Conservation (phyloP, 2,888 invertebrate species). For the Limnephilus marmoratus region DNA sequence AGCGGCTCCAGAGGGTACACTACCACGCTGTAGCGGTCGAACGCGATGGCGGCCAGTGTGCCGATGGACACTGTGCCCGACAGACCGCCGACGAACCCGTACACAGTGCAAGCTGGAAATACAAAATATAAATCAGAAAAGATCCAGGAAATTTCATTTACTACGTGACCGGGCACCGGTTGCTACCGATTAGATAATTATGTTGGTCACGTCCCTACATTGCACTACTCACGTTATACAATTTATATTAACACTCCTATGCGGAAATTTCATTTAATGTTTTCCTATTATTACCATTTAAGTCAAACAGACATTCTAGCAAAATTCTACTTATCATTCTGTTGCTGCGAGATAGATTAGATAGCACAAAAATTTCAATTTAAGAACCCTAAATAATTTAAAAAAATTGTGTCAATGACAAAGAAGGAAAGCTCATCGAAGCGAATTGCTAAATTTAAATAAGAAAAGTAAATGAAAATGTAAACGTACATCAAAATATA, state of each 20-base stretch:
- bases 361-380: no score
- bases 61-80: slow-evolving; percentile 90
- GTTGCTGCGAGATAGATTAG: no score
- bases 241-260: background rate
- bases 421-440: no score
- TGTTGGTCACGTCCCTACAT: background rate
- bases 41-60: slow-evolving; percentile 86
- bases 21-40: slow-evolving; percentile 90
- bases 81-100: slow-evolving; percentile 88
- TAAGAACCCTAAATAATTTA: no score
- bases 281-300: no score
- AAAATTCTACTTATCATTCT: no score
- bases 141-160: background rate
- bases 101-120: slow-evolving; percentile 84
- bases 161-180: background rate
- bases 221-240: background rate
- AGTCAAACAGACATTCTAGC: no score
- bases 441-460: no score
- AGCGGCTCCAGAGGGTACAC: slow-evolving; percentile 85
- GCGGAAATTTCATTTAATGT: background rate
- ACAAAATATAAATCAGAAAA: background rate
- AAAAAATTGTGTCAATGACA: no score
- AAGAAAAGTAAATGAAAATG: no score
- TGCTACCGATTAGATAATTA: background rate
- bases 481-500: no score